Evolutionary conservation across 35 echinoderm and acorn worm genomes (phyloP).

Genomic region (Anneissia japonica): DNA sequence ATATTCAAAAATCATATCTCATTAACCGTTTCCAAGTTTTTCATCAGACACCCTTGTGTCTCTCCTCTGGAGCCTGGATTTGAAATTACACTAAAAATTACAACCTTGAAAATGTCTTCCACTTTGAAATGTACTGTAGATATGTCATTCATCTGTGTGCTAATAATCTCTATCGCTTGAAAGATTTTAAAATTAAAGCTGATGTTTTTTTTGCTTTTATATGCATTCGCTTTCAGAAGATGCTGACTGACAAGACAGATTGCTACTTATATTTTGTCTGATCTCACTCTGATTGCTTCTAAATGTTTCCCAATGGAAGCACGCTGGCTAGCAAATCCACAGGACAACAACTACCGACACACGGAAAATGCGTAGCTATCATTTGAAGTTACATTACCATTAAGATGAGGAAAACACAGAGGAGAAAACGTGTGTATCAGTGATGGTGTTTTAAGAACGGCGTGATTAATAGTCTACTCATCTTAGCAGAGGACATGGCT

Average conservation of each 20-base stretch:
- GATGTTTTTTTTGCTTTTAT: too few relatives aligned
- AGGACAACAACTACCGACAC: neutral
- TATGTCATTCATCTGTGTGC: too few relatives aligned
- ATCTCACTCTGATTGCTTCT: neutral
- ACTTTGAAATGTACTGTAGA: too few relatives aligned
- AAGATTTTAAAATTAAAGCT: too few relatives aligned
- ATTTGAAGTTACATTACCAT: neutral
- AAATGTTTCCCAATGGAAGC: neutral
- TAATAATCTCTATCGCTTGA: too few relatives aligned
- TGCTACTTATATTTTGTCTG: neutral
- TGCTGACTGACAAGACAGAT: neutral
- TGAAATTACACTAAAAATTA: too few relatives aligned
- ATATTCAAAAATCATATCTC: too few relatives aligned
- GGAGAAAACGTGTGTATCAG: neutral
- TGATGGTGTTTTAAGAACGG: neutral
- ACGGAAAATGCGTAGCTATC: neutral
- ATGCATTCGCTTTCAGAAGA: neutral
- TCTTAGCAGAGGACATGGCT: neutral
- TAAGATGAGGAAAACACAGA: neutral
- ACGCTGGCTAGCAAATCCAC: neutral
- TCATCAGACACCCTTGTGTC: too few relatives aligned
- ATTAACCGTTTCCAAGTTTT: too few relatives aligned
- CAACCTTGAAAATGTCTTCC: too few relatives aligned
- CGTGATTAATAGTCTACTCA: neutral
- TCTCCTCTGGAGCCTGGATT: too few relatives aligned